Evolutionary conservation across 2,797 vertebrate species (phyloP).

Genomic region (Austrolebias charrua): DNA sequence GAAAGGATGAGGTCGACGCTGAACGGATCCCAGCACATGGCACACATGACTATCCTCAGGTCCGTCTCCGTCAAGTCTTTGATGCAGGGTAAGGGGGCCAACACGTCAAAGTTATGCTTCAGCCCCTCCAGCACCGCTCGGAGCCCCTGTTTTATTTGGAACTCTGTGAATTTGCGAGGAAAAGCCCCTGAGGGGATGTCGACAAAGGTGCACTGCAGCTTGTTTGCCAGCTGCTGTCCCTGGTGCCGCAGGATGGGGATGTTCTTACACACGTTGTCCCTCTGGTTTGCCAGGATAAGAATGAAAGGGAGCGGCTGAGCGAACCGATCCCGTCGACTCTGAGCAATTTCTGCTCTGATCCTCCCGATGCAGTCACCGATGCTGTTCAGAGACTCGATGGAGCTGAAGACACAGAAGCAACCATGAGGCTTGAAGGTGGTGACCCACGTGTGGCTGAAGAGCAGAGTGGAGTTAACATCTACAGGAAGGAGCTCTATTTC

Average conservation of each 20-base stretch:
- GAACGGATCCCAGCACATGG: conserved; percentile 99
- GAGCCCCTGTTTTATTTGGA: conserved; percentile 96
- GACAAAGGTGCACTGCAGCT: conserved; percentile 97
- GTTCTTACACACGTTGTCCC: conserved; percentile 93
- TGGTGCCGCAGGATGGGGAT: conserved; percentile 96
- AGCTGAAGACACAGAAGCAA: conserved; percentile 98
- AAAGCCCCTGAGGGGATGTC: conserved; percentile 92
- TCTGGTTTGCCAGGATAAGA: conserved; percentile 95
- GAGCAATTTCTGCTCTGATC: conserved; percentile 91
- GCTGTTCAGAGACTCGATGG: conserved; percentile 95
- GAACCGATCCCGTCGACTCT: conserved; percentile 91
- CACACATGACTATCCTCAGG: conserved; percentile 97
- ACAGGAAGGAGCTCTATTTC: conserved; percentile 94
- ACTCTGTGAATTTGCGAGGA: conserved; percentile 95
- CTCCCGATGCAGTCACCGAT: conserved; percentile 95
- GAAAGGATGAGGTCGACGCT: conserved; percentile 98
- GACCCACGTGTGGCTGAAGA: conserved; percentile 92
- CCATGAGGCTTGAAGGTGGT: conserved; percentile 95
- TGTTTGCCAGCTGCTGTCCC: conserved; percentile 97
- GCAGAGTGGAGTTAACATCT: conserved; percentile 92
- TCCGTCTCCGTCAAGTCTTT: conserved; percentile 97
- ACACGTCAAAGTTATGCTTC: conserved; percentile 93
- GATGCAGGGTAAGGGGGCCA: conserved; percentile 90
- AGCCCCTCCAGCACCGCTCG: conserved; percentile 92
- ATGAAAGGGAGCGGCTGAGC: conserved; percentile 92